Percentiles rank a stretch among this genome's conserved stretches.
phyloP scores from a whole-genome alignment of 2,888 invertebrate genomes.

The Germaria angustata region DNA sequence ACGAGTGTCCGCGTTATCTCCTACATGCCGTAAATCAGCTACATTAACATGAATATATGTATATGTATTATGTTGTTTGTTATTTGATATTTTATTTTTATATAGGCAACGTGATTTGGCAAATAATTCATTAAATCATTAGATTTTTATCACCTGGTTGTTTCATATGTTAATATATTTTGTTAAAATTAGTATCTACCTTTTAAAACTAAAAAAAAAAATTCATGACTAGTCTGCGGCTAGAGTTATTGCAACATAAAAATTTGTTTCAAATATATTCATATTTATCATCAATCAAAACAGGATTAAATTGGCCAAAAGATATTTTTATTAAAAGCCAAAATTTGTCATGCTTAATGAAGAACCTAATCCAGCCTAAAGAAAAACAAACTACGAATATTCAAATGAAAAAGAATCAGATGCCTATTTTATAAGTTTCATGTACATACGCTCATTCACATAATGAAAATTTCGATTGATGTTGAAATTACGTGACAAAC shows the following conservation, averaged over 20 bases:
- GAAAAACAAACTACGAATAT: constrained; percentile 46
- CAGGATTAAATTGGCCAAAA: constrained; percentile 44
- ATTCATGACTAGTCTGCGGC: neutral
- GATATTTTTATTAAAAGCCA: neutral
- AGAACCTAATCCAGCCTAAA: constrained; percentile 52
- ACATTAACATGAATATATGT: no score
- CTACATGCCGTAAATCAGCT: no score
- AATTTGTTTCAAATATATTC: neutral
- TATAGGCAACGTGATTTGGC: no score
- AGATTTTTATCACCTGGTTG: no score
- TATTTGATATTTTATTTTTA: no score
- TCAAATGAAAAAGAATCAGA: constrained; percentile 41
- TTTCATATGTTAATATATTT: no score
- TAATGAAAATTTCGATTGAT: constrained; percentile 73
- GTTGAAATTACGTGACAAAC: constrained; percentile 71
- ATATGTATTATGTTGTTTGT: no score
- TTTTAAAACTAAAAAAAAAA: neutral
- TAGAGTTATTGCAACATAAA: neutral
- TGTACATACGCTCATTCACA: no score
- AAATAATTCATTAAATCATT: no score
- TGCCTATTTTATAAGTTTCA: neutral
- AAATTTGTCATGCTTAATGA: constrained; percentile 61
- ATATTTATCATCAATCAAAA: constrained; percentile 59
- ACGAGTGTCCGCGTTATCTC: no score
- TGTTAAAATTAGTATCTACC: no score